Conservation (phyloP, 2,888 invertebrate genomes). For the Drosophila planitibia region DNA sequence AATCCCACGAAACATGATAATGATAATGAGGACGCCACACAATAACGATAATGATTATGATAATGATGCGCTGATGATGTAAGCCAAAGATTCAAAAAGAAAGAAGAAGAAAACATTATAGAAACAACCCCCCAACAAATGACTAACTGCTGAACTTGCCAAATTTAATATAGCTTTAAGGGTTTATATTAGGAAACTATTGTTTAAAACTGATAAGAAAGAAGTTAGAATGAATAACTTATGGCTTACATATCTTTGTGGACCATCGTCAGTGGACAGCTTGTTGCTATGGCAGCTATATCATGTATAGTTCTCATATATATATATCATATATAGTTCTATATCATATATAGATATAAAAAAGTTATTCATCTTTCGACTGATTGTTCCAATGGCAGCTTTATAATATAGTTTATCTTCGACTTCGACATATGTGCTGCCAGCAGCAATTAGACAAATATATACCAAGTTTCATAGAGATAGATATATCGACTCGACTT, state of each 20-base stretch:
- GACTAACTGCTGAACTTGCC: conserved; percentile 8
- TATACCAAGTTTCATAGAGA: neutral
- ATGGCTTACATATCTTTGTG: neutral
- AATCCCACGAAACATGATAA: conserved; percentile 7
- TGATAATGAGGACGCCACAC: neutral
- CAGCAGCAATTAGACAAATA: too few species aligned
- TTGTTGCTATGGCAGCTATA: neutral
- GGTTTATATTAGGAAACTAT: too few species aligned
- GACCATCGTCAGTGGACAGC: too few species aligned
- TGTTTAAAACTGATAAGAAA: neutral
- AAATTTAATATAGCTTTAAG: neutral
- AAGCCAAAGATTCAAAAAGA: conserved; percentile 14
- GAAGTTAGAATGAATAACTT: neutral
- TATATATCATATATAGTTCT: neutral
- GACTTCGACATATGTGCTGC: neutral
- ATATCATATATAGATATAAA: neutral
- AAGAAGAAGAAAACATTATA: neutral
- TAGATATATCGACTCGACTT: too few species aligned
- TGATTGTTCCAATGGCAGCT: neutral
- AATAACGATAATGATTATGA: neutral
- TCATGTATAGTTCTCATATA: neutral
- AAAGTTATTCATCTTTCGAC: neutral
- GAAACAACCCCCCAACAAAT: conserved; percentile 10
- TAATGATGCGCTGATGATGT: conserved; percentile 32
- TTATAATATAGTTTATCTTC: neutral